Base-by-base conservation (phyloP, 2,113 vertebrate species). In the Neogale vison region DNA sequence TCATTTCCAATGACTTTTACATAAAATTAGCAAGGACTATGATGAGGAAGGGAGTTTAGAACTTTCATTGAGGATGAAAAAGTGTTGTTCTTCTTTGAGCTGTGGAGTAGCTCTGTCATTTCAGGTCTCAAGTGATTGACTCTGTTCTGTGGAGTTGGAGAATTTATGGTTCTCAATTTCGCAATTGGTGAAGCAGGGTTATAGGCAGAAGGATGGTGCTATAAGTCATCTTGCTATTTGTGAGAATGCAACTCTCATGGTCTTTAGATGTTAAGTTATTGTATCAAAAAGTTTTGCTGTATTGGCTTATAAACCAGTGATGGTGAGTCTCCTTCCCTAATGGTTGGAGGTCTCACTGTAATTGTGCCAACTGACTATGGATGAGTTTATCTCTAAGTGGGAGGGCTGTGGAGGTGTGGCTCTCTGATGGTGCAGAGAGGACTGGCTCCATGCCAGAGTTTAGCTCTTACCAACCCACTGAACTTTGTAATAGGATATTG, bases 1-100 rank as follows among this genome's bases (percentile, higher is more conserved):
- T 71, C 97, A 82, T 89, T 96, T 65, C 59, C 93, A 95, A 24
- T 23, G 74, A 67, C 42, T 80, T 97, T 86, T 57, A 69, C 83
- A 59, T 88, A 84, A 95, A 95, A 92, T 93, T 80, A 87, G n/a
- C 59, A 83, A 93, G 55, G 95, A 81, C 65, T 42, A 61, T 69
- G 67, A 86, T 4, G 24, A 50, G 71, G 63, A 83, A 74, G 42
- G 34, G 81, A 76, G 31, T 69, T 88, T 77, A 65, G 65, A 84
- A 90, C 74, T 85, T 96, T 71, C 42, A 36, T 74, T 84, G 65
- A 61, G 65, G 42, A 76, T 42, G 74, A 52, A 95, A 88, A 65
- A 45, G 10, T 23, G 6, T 59, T 23, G 5, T 59, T 90, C 52
- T 69, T 89, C 21, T 63, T 34, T 65, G 74, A 93, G 10, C 11